Conservation (phyloP, 2,797 vertebrate genomes). For the Cuculus canorus region DNA sequence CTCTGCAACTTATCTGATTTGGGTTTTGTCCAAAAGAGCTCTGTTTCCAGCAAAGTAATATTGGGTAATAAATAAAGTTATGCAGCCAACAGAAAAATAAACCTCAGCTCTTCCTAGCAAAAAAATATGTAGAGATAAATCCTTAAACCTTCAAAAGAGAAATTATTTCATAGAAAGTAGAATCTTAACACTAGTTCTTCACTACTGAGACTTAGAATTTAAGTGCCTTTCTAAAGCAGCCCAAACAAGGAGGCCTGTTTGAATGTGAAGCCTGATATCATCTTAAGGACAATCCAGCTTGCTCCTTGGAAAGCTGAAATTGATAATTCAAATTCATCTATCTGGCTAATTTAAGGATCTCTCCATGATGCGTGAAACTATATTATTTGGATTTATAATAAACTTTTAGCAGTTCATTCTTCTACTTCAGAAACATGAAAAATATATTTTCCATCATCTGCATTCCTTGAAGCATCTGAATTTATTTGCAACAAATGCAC, state of each 20-base stretch:
- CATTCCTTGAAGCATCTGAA: background rate
- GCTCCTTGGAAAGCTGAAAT: background rate
- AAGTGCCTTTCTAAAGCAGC: background rate
- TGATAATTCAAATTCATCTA: background rate
- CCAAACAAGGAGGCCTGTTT: background rate
- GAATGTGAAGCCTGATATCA: background rate
- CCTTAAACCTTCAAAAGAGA: background rate
- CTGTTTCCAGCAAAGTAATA: background rate
- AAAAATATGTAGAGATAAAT: background rate
- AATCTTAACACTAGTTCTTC: background rate
- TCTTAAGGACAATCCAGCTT: background rate
- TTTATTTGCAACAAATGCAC: background rate
- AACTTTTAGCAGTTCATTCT: background rate
- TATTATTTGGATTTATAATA: background rate
- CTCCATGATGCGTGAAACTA: background rate
- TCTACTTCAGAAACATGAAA: background rate
- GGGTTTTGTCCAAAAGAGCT: background rate
- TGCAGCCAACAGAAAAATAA: background rate
- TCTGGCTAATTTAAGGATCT: background rate
- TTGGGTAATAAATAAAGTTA: background rate
- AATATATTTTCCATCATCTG: background rate
- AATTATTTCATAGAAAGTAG: background rate
- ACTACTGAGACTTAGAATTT: background rate
- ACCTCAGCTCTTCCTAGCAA: background rate
- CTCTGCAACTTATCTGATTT: background rate